Conservation (phyloP, 2,113 vertebrate genomes). For the Isurus oxyrinchus region DNA sequence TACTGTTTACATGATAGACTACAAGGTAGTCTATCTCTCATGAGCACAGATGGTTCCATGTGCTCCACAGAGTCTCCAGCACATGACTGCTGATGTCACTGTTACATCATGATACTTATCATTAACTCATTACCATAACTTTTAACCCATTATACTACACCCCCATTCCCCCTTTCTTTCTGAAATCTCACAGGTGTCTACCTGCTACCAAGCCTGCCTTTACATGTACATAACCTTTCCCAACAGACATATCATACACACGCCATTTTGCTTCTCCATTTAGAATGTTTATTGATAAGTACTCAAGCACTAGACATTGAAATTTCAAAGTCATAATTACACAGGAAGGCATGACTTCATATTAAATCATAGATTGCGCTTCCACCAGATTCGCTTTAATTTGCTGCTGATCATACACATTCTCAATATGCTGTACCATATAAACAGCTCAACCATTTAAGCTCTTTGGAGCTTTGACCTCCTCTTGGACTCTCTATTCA, state of each 20-base stretch:
- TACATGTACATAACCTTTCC: background rate
- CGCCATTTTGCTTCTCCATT: background rate
- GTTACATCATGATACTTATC: too few relatives aligned
- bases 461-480: background rate
- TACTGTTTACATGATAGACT: too few relatives aligned
- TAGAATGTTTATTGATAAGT: conserved; percentile 4
- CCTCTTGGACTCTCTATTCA: background rate
- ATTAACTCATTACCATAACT: background rate
- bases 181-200: background rate
- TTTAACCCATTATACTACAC: too few relatives aligned
- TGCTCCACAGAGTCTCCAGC: too few relatives aligned
- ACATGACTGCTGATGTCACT: too few relatives aligned
- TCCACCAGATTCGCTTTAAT: background rate
- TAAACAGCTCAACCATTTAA: background rate
- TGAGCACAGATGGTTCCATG: too few relatives aligned
- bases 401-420: background rate
- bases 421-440: background rate
- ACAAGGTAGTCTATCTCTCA: too few relatives aligned
- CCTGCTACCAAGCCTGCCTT: background rate
- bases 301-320: too few relatives aligned
- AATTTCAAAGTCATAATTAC: background rate
- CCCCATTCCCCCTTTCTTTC: background rate
- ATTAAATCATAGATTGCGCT: background rate
- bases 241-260: background rate
- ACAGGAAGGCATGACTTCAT: background rate